phyloP scores from a whole-genome alignment of 1,140 invertebrate species.

The Mycetomoellerius zeteki region DNA sequence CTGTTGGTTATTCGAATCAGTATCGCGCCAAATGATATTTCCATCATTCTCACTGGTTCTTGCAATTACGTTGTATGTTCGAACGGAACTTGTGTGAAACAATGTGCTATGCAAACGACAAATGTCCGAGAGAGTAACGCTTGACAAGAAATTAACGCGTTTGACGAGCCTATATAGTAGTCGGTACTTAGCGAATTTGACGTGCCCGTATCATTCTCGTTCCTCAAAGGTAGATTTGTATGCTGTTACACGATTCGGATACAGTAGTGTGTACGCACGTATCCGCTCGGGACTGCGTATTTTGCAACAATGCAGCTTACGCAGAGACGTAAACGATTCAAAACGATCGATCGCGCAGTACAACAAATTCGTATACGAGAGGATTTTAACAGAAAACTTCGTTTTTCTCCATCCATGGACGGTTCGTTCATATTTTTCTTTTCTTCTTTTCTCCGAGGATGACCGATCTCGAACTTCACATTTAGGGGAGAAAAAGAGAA shows the following conservation, averaged over 20 bases:
- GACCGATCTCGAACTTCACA: conserved; percentile 11
- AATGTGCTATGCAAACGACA: conserved; percentile 69
- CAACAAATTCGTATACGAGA: conserved; percentile 15
- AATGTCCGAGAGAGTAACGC: conserved; percentile 67
- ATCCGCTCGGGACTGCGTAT: background rate
- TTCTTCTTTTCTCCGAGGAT: background rate
- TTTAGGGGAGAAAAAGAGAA: background rate
- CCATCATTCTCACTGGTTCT: background rate
- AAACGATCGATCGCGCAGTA: conserved; percentile 3
- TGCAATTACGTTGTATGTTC: conserved; percentile 45
- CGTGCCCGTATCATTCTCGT: conserved; percentile 50
- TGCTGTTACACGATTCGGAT: background rate
- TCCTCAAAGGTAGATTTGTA: conserved; percentile 34
- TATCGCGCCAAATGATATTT: background rate
- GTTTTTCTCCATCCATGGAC: background rate
- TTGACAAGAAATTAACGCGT: conserved; percentile 69
- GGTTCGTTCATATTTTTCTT: background rate
- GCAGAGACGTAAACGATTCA: background rate
- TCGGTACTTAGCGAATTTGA: conserved; percentile 56
- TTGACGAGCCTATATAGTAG: conserved; percentile 69
- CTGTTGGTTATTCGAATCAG: background rate
- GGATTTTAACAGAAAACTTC: conserved; percentile 2
- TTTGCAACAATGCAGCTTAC: conserved; percentile 10
- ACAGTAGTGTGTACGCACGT: background rate
- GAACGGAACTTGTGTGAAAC: conserved; percentile 65